Base-by-base conservation (phyloP, 2,888 invertebrate genomes). In the Drosophila yooni region DNA sequence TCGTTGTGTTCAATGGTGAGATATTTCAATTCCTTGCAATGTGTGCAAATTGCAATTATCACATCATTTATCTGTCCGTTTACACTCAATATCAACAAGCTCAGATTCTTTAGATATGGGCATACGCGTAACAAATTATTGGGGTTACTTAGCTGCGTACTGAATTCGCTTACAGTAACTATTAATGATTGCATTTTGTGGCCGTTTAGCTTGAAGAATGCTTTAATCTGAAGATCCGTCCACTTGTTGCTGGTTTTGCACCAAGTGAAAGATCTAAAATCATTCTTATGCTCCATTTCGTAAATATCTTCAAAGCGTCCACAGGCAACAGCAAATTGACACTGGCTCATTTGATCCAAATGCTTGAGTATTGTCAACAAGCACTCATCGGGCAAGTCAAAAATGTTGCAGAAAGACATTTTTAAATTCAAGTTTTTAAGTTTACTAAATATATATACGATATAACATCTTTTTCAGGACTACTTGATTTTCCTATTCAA, bases 121-220 rank as follows among this genome's bases (percentile, higher is more conserved):
- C 65, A 77, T 1, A 51, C 33, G 10, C 27, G 51, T 3, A 56
- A 33, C 34, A 74, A 25, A 29, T 57, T 18, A 13, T 54, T 21
- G 25, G 34, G 15, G 18, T 68, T 65, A n/a, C n/a, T 50, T 15
- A 40, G 60, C 21, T 1, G 3, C 50, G 33, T 33, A 27, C 15
- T 27, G 21, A 25, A 31, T 33, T 51, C 58, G 4, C 27, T 51
- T 10, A 62, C 29, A 0, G 61, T 25, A 21, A 76, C 18, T 48
- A 40, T 52, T 25, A 34, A 46, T 25, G 46, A 46, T 15, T 46
- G 36, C 33, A 76, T 68, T 43, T 59, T 74, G 36, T 52, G 21
- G 1, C 76, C 76, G 53, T 74, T 78, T 3, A 76, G 38, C 33
- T 53, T 52, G 25, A 76, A 76, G 33, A 78, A 74, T 10, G 52